Evolutionary conservation across 2,797 vertebrate species (phyloP).

Genomic region (Mionectes olivaceus): DNA sequence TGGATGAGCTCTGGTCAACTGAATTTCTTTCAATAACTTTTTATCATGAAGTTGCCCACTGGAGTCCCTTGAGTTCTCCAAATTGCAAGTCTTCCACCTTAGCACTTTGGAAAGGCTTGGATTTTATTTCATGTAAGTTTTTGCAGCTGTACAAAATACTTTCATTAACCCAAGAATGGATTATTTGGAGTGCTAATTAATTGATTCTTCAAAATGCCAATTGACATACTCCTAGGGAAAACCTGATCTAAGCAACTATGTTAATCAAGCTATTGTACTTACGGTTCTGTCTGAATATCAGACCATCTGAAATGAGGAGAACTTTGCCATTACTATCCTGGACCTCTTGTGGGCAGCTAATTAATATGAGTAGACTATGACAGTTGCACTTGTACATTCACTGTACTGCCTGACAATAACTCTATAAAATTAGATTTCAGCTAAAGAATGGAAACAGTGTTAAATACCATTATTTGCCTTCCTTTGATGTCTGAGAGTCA

Average conservation of each 20-base stretch:
- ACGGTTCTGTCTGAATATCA: constrained; percentile 80
- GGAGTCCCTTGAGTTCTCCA: background rate
- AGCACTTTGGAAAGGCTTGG: constrained; percentile 67
- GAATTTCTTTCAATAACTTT: constrained; percentile 17
- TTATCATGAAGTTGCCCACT: background rate
- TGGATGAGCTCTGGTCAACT: background rate
- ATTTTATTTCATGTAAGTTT: constrained; percentile 74
- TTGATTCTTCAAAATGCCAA: constrained; percentile 85
- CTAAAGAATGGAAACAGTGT: constrained; percentile 86
- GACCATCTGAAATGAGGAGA: constrained; percentile 83
- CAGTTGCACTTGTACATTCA: constrained; percentile 81
- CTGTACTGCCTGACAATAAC: constrained; percentile 82
- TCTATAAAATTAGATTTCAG: constrained; percentile 86
- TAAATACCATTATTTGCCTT: constrained; percentile 88
- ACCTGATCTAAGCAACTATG: constrained; percentile 83
- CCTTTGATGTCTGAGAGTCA: constrained; percentile 86
- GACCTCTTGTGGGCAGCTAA: constrained; percentile 85
- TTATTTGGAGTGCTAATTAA: constrained; percentile 87
- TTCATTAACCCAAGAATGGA: constrained; percentile 83
- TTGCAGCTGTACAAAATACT: constrained; percentile 82
- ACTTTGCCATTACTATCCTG: constrained; percentile 79
- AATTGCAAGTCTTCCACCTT: constrained; percentile 48
- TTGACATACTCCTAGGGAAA: constrained; percentile 81
- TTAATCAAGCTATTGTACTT: constrained; percentile 83
- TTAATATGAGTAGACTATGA: constrained; percentile 85